phyloP scores from a whole-genome alignment of 2,113 vertebrate species.

The Pristiophorus japonicus region DNA sequence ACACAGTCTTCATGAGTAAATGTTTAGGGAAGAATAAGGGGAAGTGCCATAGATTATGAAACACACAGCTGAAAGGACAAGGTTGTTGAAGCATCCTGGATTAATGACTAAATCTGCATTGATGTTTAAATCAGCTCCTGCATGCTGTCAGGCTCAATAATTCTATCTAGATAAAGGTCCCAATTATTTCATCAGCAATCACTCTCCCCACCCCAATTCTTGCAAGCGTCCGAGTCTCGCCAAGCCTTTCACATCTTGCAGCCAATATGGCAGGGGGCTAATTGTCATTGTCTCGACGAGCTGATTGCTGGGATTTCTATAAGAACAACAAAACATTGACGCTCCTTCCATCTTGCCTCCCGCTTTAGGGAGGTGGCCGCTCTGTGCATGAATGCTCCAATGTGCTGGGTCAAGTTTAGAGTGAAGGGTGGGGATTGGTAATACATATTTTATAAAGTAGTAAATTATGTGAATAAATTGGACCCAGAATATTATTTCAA shows the following conservation, averaged over 20 bases:
- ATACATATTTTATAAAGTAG: background rate
- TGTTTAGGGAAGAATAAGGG: background rate
- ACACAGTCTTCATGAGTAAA: background rate
- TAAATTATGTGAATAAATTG: background rate
- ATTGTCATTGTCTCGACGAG: background rate
- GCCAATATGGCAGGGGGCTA: background rate
- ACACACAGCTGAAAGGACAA: background rate
- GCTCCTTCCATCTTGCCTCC: background rate
- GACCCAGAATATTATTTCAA: background rate
- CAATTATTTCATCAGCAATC: background rate
- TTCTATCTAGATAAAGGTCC: background rate
- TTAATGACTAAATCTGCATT: background rate
- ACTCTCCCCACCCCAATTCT: background rate
- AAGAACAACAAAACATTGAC: background rate
- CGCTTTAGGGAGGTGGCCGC: background rate
- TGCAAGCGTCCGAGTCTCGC: background rate
- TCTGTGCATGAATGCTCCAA: background rate
- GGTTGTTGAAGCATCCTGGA: background rate
- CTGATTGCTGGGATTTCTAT: background rate
- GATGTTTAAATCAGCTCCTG: background rate
- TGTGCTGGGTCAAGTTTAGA: background rate
- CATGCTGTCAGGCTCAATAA: background rate
- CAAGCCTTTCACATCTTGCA: background rate
- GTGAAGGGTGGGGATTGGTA: background rate
- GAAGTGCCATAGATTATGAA: background rate